Conservation (phyloP, 2,888 invertebrate genomes). For the Lepidochitona cinerea region DNA sequence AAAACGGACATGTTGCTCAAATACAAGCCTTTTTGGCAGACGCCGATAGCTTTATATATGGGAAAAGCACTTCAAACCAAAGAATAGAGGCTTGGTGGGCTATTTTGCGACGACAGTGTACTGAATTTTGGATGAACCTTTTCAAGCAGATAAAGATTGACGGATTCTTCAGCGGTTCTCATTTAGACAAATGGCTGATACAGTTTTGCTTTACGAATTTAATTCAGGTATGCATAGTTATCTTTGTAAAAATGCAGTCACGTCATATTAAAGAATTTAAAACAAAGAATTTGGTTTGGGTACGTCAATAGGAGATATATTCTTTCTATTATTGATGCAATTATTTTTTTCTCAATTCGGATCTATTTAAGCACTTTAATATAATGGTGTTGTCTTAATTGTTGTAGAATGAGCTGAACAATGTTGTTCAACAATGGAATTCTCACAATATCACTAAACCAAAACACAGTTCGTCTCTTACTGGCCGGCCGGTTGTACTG, state of each 20-base stretch:
- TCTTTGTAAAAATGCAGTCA: too few species aligned
- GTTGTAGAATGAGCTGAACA: not conserved
- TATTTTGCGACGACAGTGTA: not conserved
- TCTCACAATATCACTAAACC: not conserved
- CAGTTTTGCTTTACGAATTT: not conserved
- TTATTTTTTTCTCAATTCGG: too few species aligned
- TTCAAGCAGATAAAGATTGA: not conserved
- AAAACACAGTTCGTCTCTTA: not conserved
- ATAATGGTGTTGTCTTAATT: not conserved
- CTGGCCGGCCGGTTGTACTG: not conserved
- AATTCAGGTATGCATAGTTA: not conserved
- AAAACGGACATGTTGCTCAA: constrained; percentile 1
- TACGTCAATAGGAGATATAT: too few species aligned
- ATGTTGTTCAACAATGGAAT: not conserved
- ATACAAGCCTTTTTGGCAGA: constrained; percentile 2
- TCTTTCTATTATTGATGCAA: too few species aligned
- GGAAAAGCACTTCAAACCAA: not conserved
- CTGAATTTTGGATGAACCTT: not conserved
- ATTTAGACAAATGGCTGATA: not conserved
- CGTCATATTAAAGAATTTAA: too few species aligned
- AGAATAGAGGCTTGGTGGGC: not conserved
- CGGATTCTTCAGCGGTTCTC: not conserved
- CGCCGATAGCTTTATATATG: not conserved
- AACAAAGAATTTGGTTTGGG: too few species aligned
- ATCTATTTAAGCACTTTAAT: too few species aligned